Evolutionary conservation across 2,888 invertebrate species (phyloP), one percentile per base, ranked within the genome.

Genomic region (Drosophila formosana): DNA sequence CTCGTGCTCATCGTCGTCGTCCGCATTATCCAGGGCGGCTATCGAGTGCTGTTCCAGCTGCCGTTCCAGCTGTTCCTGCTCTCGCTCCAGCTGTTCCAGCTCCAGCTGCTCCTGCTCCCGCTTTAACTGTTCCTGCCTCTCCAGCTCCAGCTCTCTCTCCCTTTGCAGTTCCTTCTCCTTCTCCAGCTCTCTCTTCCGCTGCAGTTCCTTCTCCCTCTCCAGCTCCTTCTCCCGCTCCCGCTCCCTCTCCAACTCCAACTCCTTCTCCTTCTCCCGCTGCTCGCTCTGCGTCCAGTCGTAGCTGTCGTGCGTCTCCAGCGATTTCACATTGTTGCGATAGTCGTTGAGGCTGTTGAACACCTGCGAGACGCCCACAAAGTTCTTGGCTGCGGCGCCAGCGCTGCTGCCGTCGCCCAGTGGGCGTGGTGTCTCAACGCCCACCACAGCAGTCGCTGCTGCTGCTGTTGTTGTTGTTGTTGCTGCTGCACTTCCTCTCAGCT

Each of bases 271-370:
- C 26, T 73, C 75, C 23, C 67, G 68, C 41, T 66, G 53, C 28
- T 65, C 72, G 46, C 11, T 23, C 46, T 62, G 55, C 32, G 77
- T 58, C 89, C 89, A 89, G 11, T 86, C 71, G 30, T 89, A 85
- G 56, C 51, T 69, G 18, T 75, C 75, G 13, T 76, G 61, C 1
- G 78, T 64, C 50, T 76, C 88, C 47, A 92, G 70, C 0, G 88
- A 88, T 65, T 91, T 89, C 3, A 92, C 89, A 86, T 91, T 90
- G 60, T 90, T 90, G 28, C 91, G 83, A 62, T 95, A 95, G 61
- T 95, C 95, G 69, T 95, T 94, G 55, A 95, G 91, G 86, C 95
- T 95, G 80, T 93, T 94, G 75, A 95, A 95, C 30, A 95, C 95
- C 82, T 95, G 95, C 61, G 94, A 94, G 56, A 95, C 94, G 58